phyloP scores from a whole-genome alignment of 1,140 invertebrate species.

The Acromyrmex charruanus region DNA sequence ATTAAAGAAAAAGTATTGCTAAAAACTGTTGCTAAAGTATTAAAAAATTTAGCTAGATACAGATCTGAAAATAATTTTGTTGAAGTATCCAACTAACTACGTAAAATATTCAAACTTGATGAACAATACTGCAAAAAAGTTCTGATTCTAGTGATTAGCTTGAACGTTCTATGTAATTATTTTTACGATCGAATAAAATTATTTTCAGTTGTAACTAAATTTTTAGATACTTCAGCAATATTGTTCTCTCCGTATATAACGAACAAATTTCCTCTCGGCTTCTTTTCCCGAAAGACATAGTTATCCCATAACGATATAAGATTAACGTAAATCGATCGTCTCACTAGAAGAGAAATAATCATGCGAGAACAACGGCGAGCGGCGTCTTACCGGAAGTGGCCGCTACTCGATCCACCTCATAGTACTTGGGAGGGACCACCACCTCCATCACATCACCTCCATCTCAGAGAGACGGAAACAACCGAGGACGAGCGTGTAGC shows the following conservation, averaged over 20 bases:
- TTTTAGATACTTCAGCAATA: no score
- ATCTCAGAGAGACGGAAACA: constrained; percentile 53
- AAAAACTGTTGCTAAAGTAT: no score
- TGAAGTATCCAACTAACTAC: no score
- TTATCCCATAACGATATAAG: background rate
- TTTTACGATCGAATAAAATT: no score
- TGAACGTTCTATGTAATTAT: no score
- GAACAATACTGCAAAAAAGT: no score
- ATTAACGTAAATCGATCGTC: constrained; percentile 13
- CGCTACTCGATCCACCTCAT: constrained; percentile 80
- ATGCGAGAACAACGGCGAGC: constrained; percentile 13
- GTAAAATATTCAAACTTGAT: no score
- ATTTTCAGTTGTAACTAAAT: no score
- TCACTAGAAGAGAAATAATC: constrained; percentile 43
- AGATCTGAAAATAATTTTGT: no score
- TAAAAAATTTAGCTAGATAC: no score
- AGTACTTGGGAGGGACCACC: constrained; percentile 72
- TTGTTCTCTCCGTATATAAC: background rate
- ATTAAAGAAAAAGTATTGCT: no score
- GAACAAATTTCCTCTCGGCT: background rate
- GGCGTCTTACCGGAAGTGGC: constrained; percentile 79
- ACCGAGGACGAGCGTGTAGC: constrained; percentile 41
- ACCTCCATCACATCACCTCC: constrained; percentile 63
- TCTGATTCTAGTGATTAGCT: no score
- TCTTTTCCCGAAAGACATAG: background rate